Conservation (phyloP, 2,113 vertebrate species). For the Arenaria interpres region DNA sequence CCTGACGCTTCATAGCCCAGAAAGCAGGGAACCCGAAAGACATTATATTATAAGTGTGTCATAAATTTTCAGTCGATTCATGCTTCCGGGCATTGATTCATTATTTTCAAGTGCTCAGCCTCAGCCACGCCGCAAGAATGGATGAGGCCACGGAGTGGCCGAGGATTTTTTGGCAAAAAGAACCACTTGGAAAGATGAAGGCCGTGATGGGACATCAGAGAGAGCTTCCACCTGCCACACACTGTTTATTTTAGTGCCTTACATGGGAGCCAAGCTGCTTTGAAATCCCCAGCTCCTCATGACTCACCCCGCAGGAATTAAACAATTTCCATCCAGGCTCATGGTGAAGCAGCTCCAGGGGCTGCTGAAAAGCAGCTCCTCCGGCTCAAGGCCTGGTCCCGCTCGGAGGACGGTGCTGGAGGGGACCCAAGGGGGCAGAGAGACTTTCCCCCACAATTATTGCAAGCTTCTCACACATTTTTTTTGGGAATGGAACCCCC, state of each 20-base stretch:
- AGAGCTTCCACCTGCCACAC: slow-evolving; percentile 69
- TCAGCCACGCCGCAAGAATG: background rate
- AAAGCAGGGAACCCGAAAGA: background rate
- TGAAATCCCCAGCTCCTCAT: slow-evolving; percentile 45
- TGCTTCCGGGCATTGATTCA: slow-evolving; percentile 54
- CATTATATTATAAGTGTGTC: background rate
- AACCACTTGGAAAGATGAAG: background rate
- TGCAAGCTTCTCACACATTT: accelerated
- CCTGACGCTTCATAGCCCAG: background rate
- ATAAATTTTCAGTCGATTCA: slow-evolving; percentile 47
- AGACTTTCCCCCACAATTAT: too few species aligned
- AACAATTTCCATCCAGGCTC: slow-evolving; percentile 54
- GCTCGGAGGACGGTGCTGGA: accelerated
- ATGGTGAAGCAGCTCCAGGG: background rate
- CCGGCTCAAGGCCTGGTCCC: background rate
- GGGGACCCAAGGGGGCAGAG: background rate
- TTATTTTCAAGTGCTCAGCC: slow-evolving; percentile 1
- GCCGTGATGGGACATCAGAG: slow-evolving; percentile 42
- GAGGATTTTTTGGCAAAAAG: background rate
- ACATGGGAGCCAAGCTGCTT: slow-evolving; percentile 65
- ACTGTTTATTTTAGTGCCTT: slow-evolving; percentile 60
- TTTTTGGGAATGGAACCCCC: background rate
- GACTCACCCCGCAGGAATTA: slow-evolving; percentile 61
- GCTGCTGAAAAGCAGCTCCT: background rate
- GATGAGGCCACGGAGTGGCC: slow-evolving; percentile 9